phyloP scores from a whole-genome alignment of 1,140 invertebrate genomes.

The Heliothis virescens region DNA sequence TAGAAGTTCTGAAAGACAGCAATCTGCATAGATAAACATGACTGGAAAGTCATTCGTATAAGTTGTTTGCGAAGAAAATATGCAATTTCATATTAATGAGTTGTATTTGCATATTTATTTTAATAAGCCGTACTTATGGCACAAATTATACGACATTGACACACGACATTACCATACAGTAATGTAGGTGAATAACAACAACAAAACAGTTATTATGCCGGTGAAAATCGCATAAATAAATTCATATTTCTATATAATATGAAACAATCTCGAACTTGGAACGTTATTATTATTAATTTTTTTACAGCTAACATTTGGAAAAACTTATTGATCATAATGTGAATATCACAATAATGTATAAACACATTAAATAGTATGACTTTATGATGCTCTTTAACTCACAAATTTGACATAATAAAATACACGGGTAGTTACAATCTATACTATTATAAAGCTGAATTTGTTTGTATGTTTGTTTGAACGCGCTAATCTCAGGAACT shows the following conservation, averaged over 20 bases:
- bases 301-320: no score
- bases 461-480: no score
- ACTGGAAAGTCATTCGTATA: background rate
- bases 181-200: background rate
- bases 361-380: no score
- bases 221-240: background rate
- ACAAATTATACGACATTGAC: constrained; percentile 13
- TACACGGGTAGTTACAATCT: no score
- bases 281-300: background rate
- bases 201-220: background rate
- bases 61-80: background rate
- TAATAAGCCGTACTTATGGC: background rate
- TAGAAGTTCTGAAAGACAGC: no score
- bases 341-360: no score
- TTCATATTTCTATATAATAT: constrained; percentile 9
- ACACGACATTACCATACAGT: background rate
- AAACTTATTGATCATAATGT: no score
- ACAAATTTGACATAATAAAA: no score
- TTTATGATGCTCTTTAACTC: no score
- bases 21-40: no score
- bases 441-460: no score
- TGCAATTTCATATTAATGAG: background rate
- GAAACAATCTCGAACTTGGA: background rate
- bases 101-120: background rate
- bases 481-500: no score